Conservation (phyloP, 2,888 invertebrate genomes). For the Tetramorium bicarinatum region DNA sequence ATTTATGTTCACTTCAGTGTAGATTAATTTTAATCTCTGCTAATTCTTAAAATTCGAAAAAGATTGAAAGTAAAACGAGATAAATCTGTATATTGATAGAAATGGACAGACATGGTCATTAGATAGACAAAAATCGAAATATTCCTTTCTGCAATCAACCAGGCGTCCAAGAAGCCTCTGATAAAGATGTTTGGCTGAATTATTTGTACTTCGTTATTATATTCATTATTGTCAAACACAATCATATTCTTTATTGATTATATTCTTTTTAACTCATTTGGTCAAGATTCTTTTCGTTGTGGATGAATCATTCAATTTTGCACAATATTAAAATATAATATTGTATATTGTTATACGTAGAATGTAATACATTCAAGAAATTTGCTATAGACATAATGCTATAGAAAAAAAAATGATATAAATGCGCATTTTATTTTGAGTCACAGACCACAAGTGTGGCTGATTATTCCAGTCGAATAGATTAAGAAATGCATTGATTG, state of each 20-base stretch:
- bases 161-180: not conserved
- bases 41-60: no score
- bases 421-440: not conserved
- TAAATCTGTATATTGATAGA: no score
- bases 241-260: not conserved
- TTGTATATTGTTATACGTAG: not conserved
- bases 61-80: no score
- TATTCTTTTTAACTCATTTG: not conserved
- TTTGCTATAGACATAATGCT: not conserved
- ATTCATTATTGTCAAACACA: not conserved
- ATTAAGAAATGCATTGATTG: not conserved
- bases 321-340: not conserved
- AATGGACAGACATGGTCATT: no score
- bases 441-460: not conserved
- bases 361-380: not conserved
- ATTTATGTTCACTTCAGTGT: no score
- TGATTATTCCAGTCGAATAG: not conserved
- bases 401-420: not conserved
- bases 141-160: no score
- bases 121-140: not conserved
- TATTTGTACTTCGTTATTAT: not conserved
- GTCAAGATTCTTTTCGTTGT: not conserved
- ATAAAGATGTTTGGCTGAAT: not conserved
- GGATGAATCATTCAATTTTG: not conserved
- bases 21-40: no score